Percentiles rank a stretch among this genome's conserved stretches.
These are phyloP conservation scores for Tolmerus cingulatus DNA, from an alignment of 2,888 invertebrate species.

Conservation along the genomic window DNA sequence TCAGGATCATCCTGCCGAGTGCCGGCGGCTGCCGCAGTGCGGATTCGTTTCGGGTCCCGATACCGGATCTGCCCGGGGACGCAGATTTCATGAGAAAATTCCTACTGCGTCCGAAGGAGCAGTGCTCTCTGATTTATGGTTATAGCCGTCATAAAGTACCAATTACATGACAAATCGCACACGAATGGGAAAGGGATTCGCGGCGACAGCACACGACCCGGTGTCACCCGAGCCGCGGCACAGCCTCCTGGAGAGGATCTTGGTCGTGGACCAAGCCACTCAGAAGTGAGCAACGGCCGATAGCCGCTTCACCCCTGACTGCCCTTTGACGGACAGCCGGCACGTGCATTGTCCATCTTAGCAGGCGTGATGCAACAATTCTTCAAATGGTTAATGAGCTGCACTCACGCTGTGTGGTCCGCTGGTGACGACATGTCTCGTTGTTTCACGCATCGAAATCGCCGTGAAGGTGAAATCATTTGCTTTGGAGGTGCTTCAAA, in stretches of 20 bases:
- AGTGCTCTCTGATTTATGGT: neutral
- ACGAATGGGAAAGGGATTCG: neutral
- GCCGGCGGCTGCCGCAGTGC: neutral
- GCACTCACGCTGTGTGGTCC: neutral
- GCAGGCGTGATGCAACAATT: slow-evolving; percentile 10
- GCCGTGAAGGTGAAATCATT: neutral
- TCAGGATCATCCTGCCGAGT: neutral
- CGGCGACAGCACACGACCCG: neutral
- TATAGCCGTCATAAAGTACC: neutral
- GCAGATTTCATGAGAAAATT: neutral
- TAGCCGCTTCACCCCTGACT: neutral
- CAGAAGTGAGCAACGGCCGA: neutral
- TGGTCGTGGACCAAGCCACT: neutral
- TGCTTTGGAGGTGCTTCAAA: neutral
- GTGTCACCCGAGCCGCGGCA: neutral
- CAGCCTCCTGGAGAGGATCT: neutral
- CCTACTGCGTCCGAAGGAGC: neutral
- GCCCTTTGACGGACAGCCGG: neutral
- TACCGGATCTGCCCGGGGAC: neutral
- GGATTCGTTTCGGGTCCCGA: neutral
- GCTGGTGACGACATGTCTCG: neutral
- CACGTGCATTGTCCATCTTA: neutral
- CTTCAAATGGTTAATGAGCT: slow-evolving; percentile 11
- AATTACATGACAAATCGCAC: neutral
- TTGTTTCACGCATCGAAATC: neutral